Evolutionary conservation across 2,113 vertebrate genomes (phyloP).

Genomic region (Engystomops pustulosus): DNA sequence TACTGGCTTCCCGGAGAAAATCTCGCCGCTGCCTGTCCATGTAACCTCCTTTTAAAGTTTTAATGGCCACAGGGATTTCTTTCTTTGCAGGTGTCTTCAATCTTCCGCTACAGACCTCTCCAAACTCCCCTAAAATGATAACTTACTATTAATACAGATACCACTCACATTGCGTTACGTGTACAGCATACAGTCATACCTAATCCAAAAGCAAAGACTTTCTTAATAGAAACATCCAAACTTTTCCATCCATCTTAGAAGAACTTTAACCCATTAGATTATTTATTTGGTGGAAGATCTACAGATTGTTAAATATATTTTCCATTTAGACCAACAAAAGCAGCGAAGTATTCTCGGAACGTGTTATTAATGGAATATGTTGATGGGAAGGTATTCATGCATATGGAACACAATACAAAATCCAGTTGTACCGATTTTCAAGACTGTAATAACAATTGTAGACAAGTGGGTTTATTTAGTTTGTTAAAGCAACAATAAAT

Average conservation of each 20-base stretch:
- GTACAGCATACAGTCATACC: background rate
- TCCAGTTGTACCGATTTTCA: background rate
- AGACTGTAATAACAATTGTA: no score
- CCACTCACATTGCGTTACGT: background rate
- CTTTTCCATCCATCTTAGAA: background rate
- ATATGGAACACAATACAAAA: background rate
- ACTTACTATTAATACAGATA: conserved; percentile 36
- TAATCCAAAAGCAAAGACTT: background rate
- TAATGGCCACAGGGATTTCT: conserved; percentile 95
- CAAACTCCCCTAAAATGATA: conserved; percentile 86
- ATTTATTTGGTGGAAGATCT: background rate
- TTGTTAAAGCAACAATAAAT: background rate
- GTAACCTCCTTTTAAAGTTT: conserved; percentile 92
- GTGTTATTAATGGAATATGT: background rate
- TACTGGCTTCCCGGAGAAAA: conserved; percentile 92
- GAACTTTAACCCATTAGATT: background rate
- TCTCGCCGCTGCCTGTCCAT: conserved; percentile 90
- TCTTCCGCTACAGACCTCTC: conserved; percentile 93
- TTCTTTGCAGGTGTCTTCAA: conserved; percentile 91
- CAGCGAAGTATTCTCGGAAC: background rate
- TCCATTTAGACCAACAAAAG: background rate
- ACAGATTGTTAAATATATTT: background rate
- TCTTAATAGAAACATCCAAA: background rate
- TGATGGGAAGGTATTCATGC: background rate
- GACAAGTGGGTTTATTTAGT: background rate